Evolutionary conservation across 2,113 vertebrate genomes (phyloP).

Genomic region (Catharus fuscescens): DNA sequence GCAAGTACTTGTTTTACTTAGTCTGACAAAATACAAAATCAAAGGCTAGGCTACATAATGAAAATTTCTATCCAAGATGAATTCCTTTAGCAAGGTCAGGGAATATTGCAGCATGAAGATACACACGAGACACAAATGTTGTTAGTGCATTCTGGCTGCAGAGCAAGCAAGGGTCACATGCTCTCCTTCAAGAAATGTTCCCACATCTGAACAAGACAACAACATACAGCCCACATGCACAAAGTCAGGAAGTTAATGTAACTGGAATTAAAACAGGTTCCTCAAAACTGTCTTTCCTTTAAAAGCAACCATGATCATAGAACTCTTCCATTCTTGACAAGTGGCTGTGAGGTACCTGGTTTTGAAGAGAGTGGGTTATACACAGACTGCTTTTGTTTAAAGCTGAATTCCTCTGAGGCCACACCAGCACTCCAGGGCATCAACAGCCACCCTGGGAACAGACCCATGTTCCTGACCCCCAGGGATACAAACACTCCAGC

Average conservation of each 20-base stretch:
- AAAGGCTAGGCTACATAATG: not conserved
- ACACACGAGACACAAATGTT: not conserved
- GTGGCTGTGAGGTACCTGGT: not conserved
- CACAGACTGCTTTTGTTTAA: not conserved
- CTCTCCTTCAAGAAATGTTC: not conserved
- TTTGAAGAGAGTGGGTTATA: not conserved
- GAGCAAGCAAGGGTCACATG: not conserved
- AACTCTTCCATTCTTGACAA: not conserved
- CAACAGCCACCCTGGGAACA: not conserved
- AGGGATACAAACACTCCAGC: not conserved
- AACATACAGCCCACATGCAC: not conserved
- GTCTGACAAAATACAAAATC: not conserved
- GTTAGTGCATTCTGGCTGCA: not conserved
- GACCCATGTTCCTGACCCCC: not conserved
- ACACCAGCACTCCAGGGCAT: not conserved
- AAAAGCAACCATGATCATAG: not conserved
- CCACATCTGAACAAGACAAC: not conserved
- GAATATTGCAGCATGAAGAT: not conserved
- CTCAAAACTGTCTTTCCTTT: not conserved
- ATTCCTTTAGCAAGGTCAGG: not conserved
- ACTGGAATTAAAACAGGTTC: not conserved
- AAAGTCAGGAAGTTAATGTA: not conserved
- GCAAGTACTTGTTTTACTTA: not conserved
- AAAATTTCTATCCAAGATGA: not conserved
- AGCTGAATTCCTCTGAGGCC: not conserved